phyloP scores from a whole-genome alignment of 2,888 invertebrate species.

The Tiliacea citrago region DNA sequence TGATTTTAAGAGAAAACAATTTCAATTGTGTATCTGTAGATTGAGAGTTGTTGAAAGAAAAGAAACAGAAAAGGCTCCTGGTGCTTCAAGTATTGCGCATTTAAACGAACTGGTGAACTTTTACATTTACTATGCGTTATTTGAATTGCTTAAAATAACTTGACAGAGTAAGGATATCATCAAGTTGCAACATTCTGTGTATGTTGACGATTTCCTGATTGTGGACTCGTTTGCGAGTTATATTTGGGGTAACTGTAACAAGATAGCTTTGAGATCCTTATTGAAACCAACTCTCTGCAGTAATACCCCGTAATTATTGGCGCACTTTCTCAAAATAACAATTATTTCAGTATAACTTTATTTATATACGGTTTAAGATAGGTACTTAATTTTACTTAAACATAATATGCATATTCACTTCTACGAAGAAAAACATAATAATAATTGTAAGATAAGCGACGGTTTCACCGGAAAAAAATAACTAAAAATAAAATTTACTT shows the following conservation, averaged over 20 bases:
- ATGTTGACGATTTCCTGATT: neutral
- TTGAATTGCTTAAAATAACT: neutral
- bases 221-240: neutral
- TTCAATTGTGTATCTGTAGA: conserved; percentile 49
- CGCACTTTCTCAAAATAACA: neutral
- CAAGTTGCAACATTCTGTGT: neutral
- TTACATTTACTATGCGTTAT: neutral
- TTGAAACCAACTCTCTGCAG: neutral
- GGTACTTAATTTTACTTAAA: no score
- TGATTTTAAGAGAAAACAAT: conserved; percentile 62
- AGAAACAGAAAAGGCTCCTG: conserved; percentile 4
- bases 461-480: no score
- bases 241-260: neutral
- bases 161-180: neutral
- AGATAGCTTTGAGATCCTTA: conserved; percentile 10
- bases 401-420: no score
- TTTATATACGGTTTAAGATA: neutral
- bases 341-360: neutral
- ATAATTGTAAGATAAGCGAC: no score
- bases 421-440: no score
- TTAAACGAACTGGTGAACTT: neutral
- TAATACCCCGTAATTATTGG: neutral
- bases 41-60: conserved; percentile 35
- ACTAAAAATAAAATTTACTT: no score
- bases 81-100: conserved; percentile 16